Evolutionary conservation across 1,140 invertebrate genomes (phyloP).

Genomic region (Cotesia glomerata): DNA sequence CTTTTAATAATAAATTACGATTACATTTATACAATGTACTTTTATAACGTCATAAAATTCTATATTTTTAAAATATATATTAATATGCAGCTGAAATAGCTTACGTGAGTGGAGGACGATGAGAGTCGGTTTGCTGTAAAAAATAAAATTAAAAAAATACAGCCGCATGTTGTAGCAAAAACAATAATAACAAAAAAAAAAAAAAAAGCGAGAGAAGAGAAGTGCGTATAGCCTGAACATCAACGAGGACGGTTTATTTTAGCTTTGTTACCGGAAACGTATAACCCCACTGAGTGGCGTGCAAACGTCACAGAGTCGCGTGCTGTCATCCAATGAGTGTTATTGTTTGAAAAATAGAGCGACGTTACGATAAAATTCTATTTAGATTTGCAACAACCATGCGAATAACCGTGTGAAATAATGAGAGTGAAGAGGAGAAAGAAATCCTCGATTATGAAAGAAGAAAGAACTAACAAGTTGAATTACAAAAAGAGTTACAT

Average conservation of each 20-base stretch:
- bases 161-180: neutral
- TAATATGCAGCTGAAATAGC: neutral
- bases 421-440: neutral
- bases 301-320: conserved; percentile 16
- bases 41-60: neutral
- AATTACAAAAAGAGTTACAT: too few relatives aligned
- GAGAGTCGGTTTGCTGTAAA: neutral
- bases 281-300: conserved; percentile 18
- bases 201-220: too few relatives aligned
- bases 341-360: conserved; percentile 31
- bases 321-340: conserved; percentile 27
- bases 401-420: conserved; percentile 8
- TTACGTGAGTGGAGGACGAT: too few relatives aligned
- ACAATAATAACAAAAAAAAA: neutral
- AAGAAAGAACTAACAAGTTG: neutral
- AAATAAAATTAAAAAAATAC: neutral
- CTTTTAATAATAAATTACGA: too few relatives aligned
- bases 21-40: neutral
- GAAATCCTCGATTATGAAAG: neutral
- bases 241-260: conserved; percentile 9
- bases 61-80: neutral
- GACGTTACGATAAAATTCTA: conserved; percentile 27
- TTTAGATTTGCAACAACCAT: conserved; percentile 21
- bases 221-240: neutral
- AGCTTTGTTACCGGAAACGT: conserved; percentile 12